Percentiles rank a stretch among this genome's conserved stretches.
Conservation (phyloP, 1,140 invertebrate genomes). For the Chlorops oryzae region DNA sequence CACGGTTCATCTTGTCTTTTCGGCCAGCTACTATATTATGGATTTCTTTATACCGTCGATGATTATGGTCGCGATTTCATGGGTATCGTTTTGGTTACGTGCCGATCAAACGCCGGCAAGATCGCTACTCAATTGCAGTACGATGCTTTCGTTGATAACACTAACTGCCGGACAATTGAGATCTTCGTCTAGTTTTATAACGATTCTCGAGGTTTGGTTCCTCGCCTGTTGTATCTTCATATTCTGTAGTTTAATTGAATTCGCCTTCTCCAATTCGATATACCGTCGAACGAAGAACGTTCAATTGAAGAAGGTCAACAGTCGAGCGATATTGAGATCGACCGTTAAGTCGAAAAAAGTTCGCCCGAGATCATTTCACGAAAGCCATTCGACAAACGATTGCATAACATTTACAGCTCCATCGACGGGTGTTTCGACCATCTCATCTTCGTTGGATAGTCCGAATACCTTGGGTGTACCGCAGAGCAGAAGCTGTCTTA, state of each 20-base stretch:
- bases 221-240: constrained; percentile 70
- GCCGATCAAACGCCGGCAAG: constrained; percentile 71
- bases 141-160: constrained; percentile 79
- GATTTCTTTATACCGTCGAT: constrained; percentile 81
- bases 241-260: constrained; percentile 74
- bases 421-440: too few relatives aligned
- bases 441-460: too few relatives aligned
- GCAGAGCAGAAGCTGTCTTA: too few relatives aligned
- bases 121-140: constrained; percentile 56
- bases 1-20: constrained; percentile 65
- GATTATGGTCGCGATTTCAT: constrained; percentile 74
- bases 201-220: constrained; percentile 79
- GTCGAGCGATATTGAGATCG: constrained; percentile 23
- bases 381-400: too few relatives aligned
- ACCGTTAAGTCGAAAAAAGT: not conserved
- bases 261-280: constrained; percentile 77
- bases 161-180: constrained; percentile 64
- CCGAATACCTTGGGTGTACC: too few relatives aligned
- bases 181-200: constrained; percentile 74
- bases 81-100: constrained; percentile 83
- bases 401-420: too few relatives aligned
- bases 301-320: constrained; percentile 70
- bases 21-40: constrained; percentile 78
- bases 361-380: too few relatives aligned
- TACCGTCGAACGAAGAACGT: constrained; percentile 72